Conservation (phyloP, 2,113 vertebrate species). For the Sapajus apella region DNA sequence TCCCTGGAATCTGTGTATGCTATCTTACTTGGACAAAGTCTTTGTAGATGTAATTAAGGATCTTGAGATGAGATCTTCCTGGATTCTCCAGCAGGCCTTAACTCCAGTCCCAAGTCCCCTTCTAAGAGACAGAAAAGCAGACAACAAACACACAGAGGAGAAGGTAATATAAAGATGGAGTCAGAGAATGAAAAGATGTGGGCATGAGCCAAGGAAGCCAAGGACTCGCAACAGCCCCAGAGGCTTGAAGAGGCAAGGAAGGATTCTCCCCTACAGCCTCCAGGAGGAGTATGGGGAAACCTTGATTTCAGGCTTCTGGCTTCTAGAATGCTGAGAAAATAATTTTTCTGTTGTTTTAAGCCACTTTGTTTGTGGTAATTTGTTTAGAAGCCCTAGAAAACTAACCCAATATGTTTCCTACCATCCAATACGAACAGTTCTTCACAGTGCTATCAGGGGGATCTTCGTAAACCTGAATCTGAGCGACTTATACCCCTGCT, state of each 20-base stretch:
- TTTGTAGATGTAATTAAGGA: background rate
- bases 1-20: background rate
- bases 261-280: background rate
- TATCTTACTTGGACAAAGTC: background rate
- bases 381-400: background rate
- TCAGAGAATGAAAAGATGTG: background rate
- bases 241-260: background rate
- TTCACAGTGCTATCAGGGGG: background rate
- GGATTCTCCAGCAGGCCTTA: background rate
- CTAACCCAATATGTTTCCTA: background rate
- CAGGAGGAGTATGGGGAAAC: background rate
- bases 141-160: background rate
- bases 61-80: background rate
- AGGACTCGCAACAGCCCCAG: background rate
- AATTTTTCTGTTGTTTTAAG: constrained; percentile 8
- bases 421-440: background rate
- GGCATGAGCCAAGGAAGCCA: background rate
- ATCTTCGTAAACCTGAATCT: background rate
- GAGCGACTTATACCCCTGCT: background rate
- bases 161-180: background rate
- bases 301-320: background rate
- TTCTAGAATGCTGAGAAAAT: background rate
- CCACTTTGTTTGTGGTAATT: background rate
- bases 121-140: background rate
- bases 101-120: background rate